Conservation (phyloP, 64 coral and sea anemone genomes). For the Acropora yongei region DNA sequence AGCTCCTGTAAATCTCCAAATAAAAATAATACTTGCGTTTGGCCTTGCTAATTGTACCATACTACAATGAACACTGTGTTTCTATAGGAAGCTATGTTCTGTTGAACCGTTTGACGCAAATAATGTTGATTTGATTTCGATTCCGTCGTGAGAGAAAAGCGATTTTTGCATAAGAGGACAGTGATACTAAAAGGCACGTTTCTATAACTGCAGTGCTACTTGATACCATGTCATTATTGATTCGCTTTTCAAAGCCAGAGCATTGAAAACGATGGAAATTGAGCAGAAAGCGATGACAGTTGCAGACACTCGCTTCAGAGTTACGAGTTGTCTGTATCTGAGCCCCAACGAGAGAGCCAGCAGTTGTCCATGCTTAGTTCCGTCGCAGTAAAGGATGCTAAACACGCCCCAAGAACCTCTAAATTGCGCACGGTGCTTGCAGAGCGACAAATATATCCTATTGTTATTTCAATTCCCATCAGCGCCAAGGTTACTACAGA, state of each 20-base stretch:
- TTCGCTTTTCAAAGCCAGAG: background rate
- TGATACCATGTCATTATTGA: background rate
- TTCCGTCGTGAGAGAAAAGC: background rate
- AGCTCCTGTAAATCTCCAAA: background rate
- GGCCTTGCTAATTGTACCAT: background rate
- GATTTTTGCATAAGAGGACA: background rate
- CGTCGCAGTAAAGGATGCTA: background rate
- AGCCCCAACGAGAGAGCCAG: background rate
- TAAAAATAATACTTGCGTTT: background rate
- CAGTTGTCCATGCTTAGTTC: slow-evolving; percentile 4
- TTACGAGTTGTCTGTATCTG: slow-evolving; percentile 23
- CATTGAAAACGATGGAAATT: background rate
- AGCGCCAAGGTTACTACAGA: background rate
- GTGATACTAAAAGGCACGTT: background rate
- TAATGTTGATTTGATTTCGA: background rate
- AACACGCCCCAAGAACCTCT: background rate
- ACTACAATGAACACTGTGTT: background rate
- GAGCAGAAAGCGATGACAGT: background rate
- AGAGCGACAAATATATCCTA: background rate
- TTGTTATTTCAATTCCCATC: too few species aligned
- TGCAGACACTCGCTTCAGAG: background rate
- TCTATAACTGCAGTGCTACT: background rate
- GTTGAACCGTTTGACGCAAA: background rate
- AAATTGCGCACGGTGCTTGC: background rate
- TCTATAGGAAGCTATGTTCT: background rate